phyloP scores from a whole-genome alignment of 2,113 vertebrate genomes.

The Leptosomus discolor region DNA sequence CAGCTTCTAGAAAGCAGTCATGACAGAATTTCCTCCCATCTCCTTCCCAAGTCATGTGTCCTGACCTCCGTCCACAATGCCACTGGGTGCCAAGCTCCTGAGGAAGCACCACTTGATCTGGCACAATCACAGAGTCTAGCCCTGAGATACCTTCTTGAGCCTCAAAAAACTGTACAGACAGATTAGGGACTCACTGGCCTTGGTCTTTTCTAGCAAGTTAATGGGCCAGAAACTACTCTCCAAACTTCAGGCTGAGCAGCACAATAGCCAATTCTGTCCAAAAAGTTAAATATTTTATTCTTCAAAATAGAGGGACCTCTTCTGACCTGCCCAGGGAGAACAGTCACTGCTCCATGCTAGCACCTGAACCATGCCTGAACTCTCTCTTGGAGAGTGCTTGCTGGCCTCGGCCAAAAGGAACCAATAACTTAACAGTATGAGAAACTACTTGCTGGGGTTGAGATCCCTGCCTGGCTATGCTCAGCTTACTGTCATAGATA shows the following conservation, averaged over 20 bases:
- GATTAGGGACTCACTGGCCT: background rate
- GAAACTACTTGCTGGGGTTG: background rate
- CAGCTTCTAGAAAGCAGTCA: background rate
- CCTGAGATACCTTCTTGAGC: background rate
- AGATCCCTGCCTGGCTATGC: background rate
- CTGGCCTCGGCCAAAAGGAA: background rate
- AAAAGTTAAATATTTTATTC: background rate
- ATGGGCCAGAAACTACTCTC: background rate
- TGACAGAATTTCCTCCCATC: background rate
- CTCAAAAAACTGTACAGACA: background rate
- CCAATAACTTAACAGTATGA: background rate
- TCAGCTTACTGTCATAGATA: background rate
- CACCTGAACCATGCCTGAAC: background rate
- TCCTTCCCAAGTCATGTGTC: background rate
- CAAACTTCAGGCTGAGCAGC: background rate
- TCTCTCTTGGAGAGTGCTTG: background rate
- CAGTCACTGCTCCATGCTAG: background rate
- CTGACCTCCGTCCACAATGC: background rate
- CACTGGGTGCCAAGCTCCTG: background rate
- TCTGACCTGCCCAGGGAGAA: background rate
- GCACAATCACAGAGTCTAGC: background rate
- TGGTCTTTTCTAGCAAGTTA: background rate
- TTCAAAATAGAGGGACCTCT: background rate
- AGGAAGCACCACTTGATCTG: background rate
- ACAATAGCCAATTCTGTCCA: background rate